These are phyloP conservation scores for Scaptomyza flava DNA, from an alignment of 2,888 invertebrate genomes.

Conservation along the genomic window DNA sequence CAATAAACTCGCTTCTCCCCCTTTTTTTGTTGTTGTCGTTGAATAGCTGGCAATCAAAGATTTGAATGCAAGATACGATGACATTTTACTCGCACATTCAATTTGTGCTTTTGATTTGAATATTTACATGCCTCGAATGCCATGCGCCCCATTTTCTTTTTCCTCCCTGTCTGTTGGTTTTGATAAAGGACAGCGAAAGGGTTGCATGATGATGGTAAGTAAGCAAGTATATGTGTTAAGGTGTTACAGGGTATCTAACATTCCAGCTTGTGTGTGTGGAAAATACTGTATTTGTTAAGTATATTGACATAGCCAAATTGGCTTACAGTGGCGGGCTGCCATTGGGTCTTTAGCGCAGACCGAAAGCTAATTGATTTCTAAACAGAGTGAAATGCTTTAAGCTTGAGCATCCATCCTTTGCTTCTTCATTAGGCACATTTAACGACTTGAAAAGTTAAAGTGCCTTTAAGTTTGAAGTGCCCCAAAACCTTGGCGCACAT, in stretches of 20 bases:
- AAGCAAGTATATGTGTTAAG: too few species aligned
- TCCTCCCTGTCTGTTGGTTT: neutral
- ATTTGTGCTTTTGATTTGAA: conserved; percentile 80
- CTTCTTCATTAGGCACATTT: conserved; percentile 41
- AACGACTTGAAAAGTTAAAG: conserved; percentile 34
- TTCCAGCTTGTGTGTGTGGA: conserved; percentile 16
- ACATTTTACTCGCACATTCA: conserved; percentile 80
- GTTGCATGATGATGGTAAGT: too few species aligned
- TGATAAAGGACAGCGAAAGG: too few species aligned
- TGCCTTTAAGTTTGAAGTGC: conserved; percentile 1
- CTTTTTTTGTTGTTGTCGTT: conserved; percentile 28
- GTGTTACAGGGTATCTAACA: conserved; percentile 2
- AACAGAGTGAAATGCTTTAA: conserved; percentile 46
- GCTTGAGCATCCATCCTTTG: neutral
- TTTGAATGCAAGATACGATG: conserved; percentile 79
- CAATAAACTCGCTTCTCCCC: conserved; percentile 66
- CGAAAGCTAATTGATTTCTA: conserved; percentile 63
- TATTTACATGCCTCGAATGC: conserved; percentile 71
- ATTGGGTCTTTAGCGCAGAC: conserved; percentile 41
- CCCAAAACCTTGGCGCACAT: conserved; percentile 12
- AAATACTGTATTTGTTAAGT: conserved; percentile 19
- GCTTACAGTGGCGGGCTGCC: conserved; percentile 44
- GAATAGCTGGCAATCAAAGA: conserved; percentile 79
- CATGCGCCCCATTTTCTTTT: neutral
- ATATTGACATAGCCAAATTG: conserved; percentile 76